Percentiles rank a stretch among this genome's conserved stretches.
These are phyloP conservation scores for Echiichthys vipera DNA, from an alignment of 2,797 vertebrate genomes.

Conservation along the genomic window DNA sequence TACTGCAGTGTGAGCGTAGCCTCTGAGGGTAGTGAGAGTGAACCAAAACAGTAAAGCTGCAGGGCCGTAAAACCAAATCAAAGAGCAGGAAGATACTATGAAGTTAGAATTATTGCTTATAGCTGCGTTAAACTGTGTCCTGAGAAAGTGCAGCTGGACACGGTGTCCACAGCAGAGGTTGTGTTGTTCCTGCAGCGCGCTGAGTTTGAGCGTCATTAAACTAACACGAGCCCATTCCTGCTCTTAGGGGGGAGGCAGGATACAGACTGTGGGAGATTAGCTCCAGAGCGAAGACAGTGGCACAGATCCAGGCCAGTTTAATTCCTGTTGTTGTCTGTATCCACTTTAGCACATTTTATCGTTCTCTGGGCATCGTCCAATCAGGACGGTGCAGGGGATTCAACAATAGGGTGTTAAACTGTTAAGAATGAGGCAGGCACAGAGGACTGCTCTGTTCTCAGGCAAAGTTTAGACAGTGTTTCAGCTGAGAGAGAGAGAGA, in stretches of 20 bases:
- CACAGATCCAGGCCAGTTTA: background rate
- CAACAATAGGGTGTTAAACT: background rate
- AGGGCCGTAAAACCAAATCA: too few relatives aligned
- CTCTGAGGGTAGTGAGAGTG: too few relatives aligned
- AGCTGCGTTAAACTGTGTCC: background rate
- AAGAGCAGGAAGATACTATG: too few relatives aligned
- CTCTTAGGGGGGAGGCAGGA: slow-evolving; percentile 41
- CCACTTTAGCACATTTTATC: background rate
- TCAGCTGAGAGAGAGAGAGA: too few relatives aligned
- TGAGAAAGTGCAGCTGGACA: slow-evolving; percentile 20
- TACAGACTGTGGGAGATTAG: slow-evolving; percentile 51
- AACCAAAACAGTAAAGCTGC: background rate
- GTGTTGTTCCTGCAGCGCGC: background rate
- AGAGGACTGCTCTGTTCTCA: background rate
- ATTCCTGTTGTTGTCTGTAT: slow-evolving; percentile 24
- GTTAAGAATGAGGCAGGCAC: background rate
- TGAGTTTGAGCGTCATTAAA: slow-evolving; percentile 16
- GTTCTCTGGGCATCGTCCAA: background rate
- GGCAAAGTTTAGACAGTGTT: background rate
- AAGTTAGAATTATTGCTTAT: background rate
- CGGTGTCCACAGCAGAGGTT: background rate
- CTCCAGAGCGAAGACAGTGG: background rate
- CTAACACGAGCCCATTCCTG: slow-evolving; percentile 43
- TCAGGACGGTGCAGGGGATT: background rate
- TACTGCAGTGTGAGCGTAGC: too few relatives aligned